Base-by-base conservation (phyloP, 1,140 invertebrate species). In the Rhysida immarginata region DNA sequence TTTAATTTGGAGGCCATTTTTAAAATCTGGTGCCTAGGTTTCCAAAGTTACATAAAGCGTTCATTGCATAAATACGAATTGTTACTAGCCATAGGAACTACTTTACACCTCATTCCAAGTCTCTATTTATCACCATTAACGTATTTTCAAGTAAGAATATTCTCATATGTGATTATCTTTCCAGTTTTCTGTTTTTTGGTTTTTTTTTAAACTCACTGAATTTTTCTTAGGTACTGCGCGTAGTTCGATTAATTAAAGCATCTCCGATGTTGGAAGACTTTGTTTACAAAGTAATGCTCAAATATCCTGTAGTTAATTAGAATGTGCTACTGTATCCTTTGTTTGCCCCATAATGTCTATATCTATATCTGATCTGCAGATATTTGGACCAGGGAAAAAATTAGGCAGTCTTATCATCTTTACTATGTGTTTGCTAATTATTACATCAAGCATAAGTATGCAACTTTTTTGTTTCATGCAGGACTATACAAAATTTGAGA, bases 361-460 rank as follows among this genome's bases (percentile, higher is more conserved):
- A n/a, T n/a, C n/a, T n/a, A n/a, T n/a, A n/a, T n/a, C n/a, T n/a
- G n/a, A n/a, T n/a, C n/a, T 44, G 2, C 61, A 77, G 75, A 99
- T 99, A 62, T 99, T 99, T 73, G 95, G 96, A 1, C 96, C 96
- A 0, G 95, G 95, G 25, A 99, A 97, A 71, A 99, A 99, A 73
- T 72, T 99, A 3, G 96, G 96, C 2, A 95, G 92, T 64, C 77
- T 99, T 1, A 96, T 99, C 44, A 91, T 99, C 63, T 99, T 99
- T 69, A 99, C 96, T 21, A 96, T 98, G 86, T 97, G 94, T 70
- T 80, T 99, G 64, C 75, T 99, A 25, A 91, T 99, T 54, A 97
- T 99, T 65, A 96, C 95, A 35, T 99, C 96, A 0, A 93, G 89
- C 59, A 97, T 99, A 65, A 97, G 93, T 26, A 95, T 99, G 84